Evolutionary conservation across 2,113 vertebrate species (phyloP).

Genomic region (Pogona vitticeps): DNA sequence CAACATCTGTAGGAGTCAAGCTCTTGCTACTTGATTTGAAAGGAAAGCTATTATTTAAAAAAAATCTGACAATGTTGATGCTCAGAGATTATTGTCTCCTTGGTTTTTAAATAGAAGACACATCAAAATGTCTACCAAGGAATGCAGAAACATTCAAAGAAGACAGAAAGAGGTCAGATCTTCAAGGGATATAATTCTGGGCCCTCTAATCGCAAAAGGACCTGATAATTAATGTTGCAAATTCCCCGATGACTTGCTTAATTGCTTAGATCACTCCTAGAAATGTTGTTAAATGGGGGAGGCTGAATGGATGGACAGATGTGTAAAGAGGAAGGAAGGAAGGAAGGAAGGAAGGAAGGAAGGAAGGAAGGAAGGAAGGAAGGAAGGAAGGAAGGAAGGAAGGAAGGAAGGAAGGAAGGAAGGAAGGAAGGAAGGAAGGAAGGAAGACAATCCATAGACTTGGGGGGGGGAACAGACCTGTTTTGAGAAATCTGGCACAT

Average conservation of each 20-base stretch:
- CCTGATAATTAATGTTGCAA: background rate
- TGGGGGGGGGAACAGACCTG: too few species aligned
- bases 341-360: too few species aligned
- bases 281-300: background rate
- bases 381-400: too few species aligned
- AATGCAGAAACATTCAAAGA: background rate
- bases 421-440: too few species aligned
- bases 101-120: conserved; percentile 16
- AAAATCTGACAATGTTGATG: background rate
- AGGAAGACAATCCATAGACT: too few species aligned
- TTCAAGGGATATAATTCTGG: background rate
- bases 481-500: too few species aligned
- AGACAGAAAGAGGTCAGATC: background rate
- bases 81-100: conserved; percentile 6
- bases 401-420: too few species aligned
- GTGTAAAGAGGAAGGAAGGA: background rate
- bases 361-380: too few species aligned
- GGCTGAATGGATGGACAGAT: background rate
- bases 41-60: background rate
- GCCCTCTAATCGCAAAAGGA: background rate
- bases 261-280: background rate
- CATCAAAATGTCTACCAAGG: background rate
- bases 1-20: conserved; percentile 2
- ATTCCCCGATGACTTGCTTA: background rate
- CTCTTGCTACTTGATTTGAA: conserved; percentile 10